Conservation (phyloP, 2,888 invertebrate species). For the Philopedon plagiatum region DNA sequence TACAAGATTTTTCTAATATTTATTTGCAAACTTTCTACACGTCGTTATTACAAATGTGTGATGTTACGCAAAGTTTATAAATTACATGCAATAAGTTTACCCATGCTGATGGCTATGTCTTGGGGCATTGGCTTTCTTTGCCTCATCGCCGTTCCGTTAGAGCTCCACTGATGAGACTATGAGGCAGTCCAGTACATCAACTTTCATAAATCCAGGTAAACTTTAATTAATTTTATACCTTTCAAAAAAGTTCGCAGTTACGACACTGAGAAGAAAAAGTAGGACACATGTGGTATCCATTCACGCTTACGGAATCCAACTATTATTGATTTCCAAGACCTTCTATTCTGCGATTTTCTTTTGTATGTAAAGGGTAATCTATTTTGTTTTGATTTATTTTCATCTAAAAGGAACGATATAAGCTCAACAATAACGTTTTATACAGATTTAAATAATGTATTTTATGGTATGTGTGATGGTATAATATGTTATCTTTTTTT, state of each 20-base stretch:
- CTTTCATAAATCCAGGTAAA: no score
- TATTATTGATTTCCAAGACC: constrained; percentile 27
- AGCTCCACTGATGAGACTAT: no score
- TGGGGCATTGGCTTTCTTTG: no score
- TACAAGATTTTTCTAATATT: neutral
- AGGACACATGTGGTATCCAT: constrained; percentile 34
- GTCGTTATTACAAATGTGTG: no score
- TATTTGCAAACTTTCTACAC: no score
- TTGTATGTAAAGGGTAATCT: constrained; percentile 19
- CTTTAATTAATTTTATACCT: neutral
- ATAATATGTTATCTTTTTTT: no score
- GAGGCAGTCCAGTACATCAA: no score
- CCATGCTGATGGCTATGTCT: no score
- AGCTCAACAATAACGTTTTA: neutral
- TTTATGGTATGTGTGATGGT: neutral
- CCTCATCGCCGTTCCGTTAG: no score
- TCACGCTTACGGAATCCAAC: constrained; percentile 28
- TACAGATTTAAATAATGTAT: neutral
- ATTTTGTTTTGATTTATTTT: constrained; percentile 35
- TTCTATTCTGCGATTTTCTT: constrained; percentile 31
- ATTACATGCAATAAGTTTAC: no score
- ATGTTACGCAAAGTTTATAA: no score
- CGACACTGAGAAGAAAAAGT: constrained; percentile 26
- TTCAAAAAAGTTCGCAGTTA: constrained; percentile 29
- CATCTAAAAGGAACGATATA: neutral